phyloP scores from a whole-genome alignment of 2,888 invertebrate species.

The Melinopterus prodromus region DNA sequence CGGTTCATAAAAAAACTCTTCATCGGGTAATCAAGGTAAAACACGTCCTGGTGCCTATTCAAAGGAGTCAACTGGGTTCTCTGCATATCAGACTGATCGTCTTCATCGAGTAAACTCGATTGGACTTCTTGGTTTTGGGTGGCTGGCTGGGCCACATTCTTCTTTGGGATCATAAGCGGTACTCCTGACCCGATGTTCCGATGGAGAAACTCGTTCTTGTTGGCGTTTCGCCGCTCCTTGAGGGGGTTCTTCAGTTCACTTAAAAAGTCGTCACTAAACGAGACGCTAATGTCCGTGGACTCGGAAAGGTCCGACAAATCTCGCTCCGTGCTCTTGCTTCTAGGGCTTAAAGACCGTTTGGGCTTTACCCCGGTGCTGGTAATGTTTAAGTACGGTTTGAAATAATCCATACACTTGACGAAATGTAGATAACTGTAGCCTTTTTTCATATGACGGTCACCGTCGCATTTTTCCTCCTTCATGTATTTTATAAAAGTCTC shows the following conservation, averaged over 20 bases:
- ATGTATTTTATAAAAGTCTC: conserved; percentile 5
- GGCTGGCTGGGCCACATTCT: neutral
- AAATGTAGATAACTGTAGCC: conserved; percentile 12
- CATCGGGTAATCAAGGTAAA: neutral
- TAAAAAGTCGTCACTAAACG: neutral
- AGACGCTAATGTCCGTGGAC: conserved; percentile 7
- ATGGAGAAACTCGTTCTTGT: neutral
- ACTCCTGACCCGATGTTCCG: neutral
- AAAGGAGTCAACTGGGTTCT: neutral
- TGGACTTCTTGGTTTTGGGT: neutral
- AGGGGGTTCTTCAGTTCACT: neutral
- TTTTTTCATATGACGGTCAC: neutral
- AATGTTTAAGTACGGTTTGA: conserved; percentile 18
- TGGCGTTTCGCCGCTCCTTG: neutral
- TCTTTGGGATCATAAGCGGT: neutral
- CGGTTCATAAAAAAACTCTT: neutral
- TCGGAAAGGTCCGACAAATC: neutral
- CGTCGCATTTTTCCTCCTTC: neutral
- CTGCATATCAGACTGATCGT: neutral
- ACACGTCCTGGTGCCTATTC: neutral
- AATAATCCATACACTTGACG: conserved; percentile 11
- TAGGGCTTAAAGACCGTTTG: neutral
- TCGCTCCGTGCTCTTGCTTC: neutral
- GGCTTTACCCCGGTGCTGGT: neutral
- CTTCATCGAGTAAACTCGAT: neutral